Evolutionary conservation across 2,113 vertebrate genomes (phyloP), one percentile per base, ranked within the genome.

Genomic region (Pyxicephalus adspersus): DNA sequence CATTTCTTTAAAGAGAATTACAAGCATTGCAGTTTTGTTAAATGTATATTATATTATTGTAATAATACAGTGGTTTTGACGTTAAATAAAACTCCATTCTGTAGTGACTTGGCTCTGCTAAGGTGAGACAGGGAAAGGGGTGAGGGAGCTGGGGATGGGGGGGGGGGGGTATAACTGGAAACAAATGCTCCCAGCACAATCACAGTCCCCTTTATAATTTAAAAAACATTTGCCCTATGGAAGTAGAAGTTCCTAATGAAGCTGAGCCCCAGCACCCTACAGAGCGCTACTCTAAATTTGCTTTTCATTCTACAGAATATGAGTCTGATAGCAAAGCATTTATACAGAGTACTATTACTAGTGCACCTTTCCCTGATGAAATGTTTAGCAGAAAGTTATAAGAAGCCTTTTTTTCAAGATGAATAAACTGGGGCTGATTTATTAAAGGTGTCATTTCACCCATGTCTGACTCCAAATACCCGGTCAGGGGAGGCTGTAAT

Each of bases 151-250:
- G 34, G 54, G 51, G 29, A 50, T 5, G 57, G 29, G 22, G 66
- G 77, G 64, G 77, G 23, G 64, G 26, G 0, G 64, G 58, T 23
- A 45, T 77, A 78, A 83, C 83, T 29, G 77, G 66, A 85, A 87
- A 16, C 55, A 67, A 61, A 45, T 77, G 0, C 84, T 85, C 73
- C 50, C 26, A 20, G 9, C 3, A 0, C 67, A 11, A 64, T 64
- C 34, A 61, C 0, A 0, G 28, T 54, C 28, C 71, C 81, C 84
- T 84, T 68, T 68, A 13, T 76, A 65, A 83, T 79, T 57, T 64
- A 58, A 76, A 81, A 81, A 72, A 38, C n/a, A 34, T 68, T 80
- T 57, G 20, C 19, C 55, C 50, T 16, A 29, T 31, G 54, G 61
- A 78, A 73, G 55, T 51, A 50, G 63, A 77, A 55, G 63, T 55